Evolutionary conservation across 1,140 invertebrate genomes (phyloP), one percentile per base, ranked within the genome.

Genomic region (Drosophila persimilis): DNA sequence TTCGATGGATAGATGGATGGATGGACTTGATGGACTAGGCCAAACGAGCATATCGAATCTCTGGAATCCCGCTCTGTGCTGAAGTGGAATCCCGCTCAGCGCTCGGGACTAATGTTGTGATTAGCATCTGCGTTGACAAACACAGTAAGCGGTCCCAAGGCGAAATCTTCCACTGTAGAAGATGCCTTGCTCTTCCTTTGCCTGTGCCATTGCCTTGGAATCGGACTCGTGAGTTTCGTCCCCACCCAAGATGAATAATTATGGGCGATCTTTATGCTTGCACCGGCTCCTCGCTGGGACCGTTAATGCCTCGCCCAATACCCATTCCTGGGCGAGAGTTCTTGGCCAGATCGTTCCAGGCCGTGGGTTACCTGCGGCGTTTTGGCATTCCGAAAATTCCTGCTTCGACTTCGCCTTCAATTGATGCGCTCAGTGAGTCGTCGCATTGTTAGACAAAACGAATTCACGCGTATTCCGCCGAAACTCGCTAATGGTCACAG

Each of bases 91-190:
- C 78, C 74, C 73, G 31, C 31, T 35, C 31, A 35, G 31, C 31
- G 31, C 31, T 35, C 61, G 35, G 64, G 62, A 75, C 89, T 90
- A 90, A 90, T 90, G 89, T 86, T 83, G 89, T 90, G 89, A 90
- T 90, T 90, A 90, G 89, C 89, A 90, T 90, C 89, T 90, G 89
- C 89, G 89, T 90, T 90, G 89, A 90, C 89, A 90, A 90, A 90
- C 78, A 48, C 89, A 90, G 89, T 71, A 39, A 85, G 89, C 41
- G 80, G 78, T 86, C 75, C 72, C 81, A 85, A 85, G 81, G 81
- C 64, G 47, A 83, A 52, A 31, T 35, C 15, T 48, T 48, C 22
- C 58, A 53, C 46, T 60, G 43, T 20, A 13, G 35, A 39, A 39
- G 35, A 39, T 39, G 4, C 11, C 35, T 39, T 2, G 35, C 35